Evolutionary conservation across 2,888 invertebrate genomes (phyloP), one percentile per base, ranked within the genome.

Genomic region (Cenopis cana): DNA sequence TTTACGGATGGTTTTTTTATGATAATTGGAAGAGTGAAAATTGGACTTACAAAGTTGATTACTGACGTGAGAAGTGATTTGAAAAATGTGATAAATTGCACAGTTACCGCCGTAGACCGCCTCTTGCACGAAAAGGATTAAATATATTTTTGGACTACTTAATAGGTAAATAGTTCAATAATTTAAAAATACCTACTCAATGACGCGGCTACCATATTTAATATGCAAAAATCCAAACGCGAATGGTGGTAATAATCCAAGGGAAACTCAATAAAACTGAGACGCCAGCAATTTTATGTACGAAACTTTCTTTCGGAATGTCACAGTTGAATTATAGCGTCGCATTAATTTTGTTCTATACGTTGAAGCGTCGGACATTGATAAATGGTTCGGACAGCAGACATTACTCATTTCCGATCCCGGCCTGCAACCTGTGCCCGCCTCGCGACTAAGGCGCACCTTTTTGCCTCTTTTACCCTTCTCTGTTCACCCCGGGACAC

Each of bases 331-430:
- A 67, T 73, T 67, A 73, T 73, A 62, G 65, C 66, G 52, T 60
- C 41, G 67, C 71, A 71, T 71, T 71, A 71, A 71, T 71, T 71
- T 67, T 61, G 71, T 67, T 61, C 71, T 67, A 60, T 71, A 67
- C 71, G 55, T 66, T 67, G 80, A 78, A 79, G 81, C 81, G 82
- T 80, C 79, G 81, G 91, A 90, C 91, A 87, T 89, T 92, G 92
- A 93, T 89, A 87, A 91, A 93, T 89, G 89, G 81, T 83, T 85
- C 85, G 86, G 85, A 84, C 82, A 86, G 85, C 84, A 87, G 87
- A 87, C 88, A 87, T 88, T 87, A 88, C 89, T 90, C 88, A 91
- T 91, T 91, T 89, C 88, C 87, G 85, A 86, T 85, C 86, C 86
- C 85, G 83, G 84, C 85, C 84, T 77, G 76, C 79, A 82, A 82